Evolutionary conservation across 2,113 vertebrate species (phyloP).

Genomic region (Lontra canadensis): DNA sequence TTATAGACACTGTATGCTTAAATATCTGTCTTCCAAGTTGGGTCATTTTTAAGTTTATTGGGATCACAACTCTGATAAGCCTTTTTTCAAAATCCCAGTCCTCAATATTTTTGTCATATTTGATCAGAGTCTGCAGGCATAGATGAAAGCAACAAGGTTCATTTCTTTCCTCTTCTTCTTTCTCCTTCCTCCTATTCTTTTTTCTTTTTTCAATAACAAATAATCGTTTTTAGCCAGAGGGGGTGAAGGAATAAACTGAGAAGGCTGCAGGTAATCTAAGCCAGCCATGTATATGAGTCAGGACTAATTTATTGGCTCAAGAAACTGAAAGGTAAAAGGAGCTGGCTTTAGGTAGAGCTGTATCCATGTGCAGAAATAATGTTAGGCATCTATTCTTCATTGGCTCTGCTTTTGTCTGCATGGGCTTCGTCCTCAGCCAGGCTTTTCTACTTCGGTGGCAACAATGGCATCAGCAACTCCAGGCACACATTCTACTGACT

Average conservation of each 20-base stretch:
- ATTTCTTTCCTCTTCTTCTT: not conserved
- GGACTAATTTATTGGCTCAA: not conserved
- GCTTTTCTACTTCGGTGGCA: not conserved
- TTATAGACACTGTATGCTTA: not conserved
- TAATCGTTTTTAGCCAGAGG: not conserved
- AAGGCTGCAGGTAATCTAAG: conserved; percentile 34
- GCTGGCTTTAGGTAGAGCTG: not conserved
- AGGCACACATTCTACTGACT: not conserved
- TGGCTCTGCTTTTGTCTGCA: not conserved
- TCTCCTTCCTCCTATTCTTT: not conserved
- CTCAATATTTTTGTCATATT: conserved; percentile 29
- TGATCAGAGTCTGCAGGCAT: conserved; percentile 7
- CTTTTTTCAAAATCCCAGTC: conserved; percentile 20
- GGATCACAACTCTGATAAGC: conserved; percentile 27
- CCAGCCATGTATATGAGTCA: not conserved
- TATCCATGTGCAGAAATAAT: not conserved
- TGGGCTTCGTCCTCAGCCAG: not conserved
- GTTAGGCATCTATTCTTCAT: not conserved
- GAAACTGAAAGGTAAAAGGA: not conserved
- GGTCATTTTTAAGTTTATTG: conserved; percentile 10
- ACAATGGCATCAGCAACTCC: not conserved
- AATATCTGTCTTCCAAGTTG: conserved; percentile 34
- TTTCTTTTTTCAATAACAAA: not conserved
- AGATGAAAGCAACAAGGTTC: conserved; percentile 22
- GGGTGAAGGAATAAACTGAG: not conserved